Evolutionary conservation across 1,140 invertebrate species (phyloP).

Genomic region (Atta colombica): DNA sequence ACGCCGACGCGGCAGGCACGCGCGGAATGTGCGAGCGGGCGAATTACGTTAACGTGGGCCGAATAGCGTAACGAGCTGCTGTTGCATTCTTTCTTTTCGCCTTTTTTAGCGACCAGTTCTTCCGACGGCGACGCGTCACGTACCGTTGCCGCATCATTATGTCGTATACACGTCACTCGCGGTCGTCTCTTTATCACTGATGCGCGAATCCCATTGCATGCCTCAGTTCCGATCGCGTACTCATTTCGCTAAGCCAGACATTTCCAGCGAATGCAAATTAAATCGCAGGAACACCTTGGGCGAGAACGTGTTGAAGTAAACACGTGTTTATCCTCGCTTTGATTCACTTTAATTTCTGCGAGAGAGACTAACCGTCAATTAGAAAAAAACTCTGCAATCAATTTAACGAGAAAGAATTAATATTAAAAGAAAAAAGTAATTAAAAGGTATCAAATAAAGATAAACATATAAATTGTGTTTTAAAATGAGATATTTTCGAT

Average conservation of each 20-base stretch:
- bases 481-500: too few species aligned
- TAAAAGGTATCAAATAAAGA: too few species aligned
- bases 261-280: neutral
- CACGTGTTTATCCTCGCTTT: neutral
- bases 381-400: too few species aligned
- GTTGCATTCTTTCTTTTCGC: conserved; percentile 57
- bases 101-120: conserved; percentile 48
- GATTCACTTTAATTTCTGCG: neutral
- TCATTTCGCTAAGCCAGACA: neutral
- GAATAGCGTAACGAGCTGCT: conserved; percentile 52
- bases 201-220: neutral
- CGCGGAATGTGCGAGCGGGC: conserved; percentile 72
- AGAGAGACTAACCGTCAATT: too few species aligned
- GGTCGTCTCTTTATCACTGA: neutral
- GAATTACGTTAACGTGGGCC: conserved; percentile 55
- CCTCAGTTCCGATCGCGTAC: too few species aligned
- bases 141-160: conserved; percentile 7
- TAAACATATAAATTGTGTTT: too few species aligned
- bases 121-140: conserved; percentile 1
- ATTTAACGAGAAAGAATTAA: too few species aligned
- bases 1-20: conserved; percentile 71
- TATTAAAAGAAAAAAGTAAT: neutral
- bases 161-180: neutral
- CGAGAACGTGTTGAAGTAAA: neutral
- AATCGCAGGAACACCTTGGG: neutral